A percentile compares a stretch with the other conserved stretches of the same genome.
These are phyloP conservation scores for Bryconaethiops microstoma DNA, from an alignment of 2,797 vertebrate genomes.

Conservation along the genomic window DNA sequence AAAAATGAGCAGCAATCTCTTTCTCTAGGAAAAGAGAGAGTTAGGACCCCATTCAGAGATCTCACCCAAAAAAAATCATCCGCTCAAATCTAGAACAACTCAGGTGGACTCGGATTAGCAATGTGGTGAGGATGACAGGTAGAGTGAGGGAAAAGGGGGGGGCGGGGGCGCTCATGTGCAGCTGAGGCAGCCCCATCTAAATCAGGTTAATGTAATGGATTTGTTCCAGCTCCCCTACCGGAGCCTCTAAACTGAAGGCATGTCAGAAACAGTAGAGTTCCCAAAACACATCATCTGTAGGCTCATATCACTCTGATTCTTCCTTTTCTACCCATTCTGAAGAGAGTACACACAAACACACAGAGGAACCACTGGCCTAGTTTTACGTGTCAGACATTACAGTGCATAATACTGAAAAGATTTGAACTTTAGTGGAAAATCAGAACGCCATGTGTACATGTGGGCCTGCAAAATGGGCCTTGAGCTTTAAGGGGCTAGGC, in stretches of 20 bases:
- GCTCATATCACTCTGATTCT: constrained; percentile 31
- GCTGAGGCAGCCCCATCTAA: constrained; percentile 49
- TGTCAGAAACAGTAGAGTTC: constrained; percentile 30
- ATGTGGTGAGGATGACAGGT: constrained; percentile 11
- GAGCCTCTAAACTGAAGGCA: constrained; percentile 38
- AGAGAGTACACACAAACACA: not conserved
- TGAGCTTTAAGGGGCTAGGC: no score
- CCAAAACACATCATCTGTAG: constrained; percentile 48
- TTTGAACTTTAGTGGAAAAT: not conserved
- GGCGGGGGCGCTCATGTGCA: constrained; percentile 12
- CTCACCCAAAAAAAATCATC: not conserved
- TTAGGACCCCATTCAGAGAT: constrained; percentile 1
- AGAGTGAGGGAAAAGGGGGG: not conserved
- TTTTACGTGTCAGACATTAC: constrained; percentile 12
- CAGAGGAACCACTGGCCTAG: constrained; percentile 40
- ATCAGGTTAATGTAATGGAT: constrained; percentile 60
- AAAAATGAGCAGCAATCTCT: not conserved
- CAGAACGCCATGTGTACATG: not conserved
- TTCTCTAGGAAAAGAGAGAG: not conserved
- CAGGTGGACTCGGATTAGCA: constrained; percentile 46
- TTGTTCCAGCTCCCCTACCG: constrained; percentile 51
- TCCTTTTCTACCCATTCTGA: constrained; percentile 15
- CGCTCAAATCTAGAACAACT: constrained; percentile 11
- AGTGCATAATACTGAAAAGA: not conserved
- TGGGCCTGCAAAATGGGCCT: no score